Evolutionary conservation across 1,140 invertebrate species (phyloP), one percentile per base, ranked within the genome.

Genomic region (Chionoecetes opilio): DNA sequence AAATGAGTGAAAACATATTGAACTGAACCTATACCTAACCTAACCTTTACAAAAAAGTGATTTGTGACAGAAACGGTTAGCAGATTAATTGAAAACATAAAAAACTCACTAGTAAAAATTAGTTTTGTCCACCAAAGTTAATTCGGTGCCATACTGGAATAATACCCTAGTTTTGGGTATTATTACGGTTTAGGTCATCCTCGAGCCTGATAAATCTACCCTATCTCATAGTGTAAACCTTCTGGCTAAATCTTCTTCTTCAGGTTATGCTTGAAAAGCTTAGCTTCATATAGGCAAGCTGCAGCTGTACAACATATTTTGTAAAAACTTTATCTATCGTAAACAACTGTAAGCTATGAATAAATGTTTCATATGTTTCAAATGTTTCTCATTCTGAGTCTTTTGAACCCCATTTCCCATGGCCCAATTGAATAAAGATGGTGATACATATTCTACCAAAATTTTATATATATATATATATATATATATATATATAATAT

Each of bases 391-490:
- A 34, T 37, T 32, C 2, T 35, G 37, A 35, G 17, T 88, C 37
- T 37, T 11, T 35, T 88, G 17, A 88, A 35, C n/a, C n/a, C n/a
- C n/a, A n/a, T n/a, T n/a, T n/a, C n/a, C n/a, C 37, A 35, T 31
- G n/a, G 37, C 17, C 37, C 5, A 5, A n/a, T 88, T 88, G 17
- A 17, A 37, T 88, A 11, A 34, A 35, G n/a, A n/a, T n/a, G n/a
- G n/a, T n/a, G n/a, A 37, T 88, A 14, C 37, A 14, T 21, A 34
- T 37, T 88, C 2, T 88, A 37, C 37, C 34, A 14, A 17, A 88
- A 35, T 37, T 88, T 17, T 31, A 88, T 88, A 0, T 88, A 88
- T 37, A 37, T 88, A 88, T 34, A 32, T 88, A 88, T 88, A 34
- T 88, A 37, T 88, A 14, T 88, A 14, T 21, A 34, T 37, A 34